Percentiles rank a stretch among this genome's conserved stretches.
These are phyloP conservation scores for Columbina picui DNA, from an alignment of 2,113 vertebrate species.

Conservation along the genomic window DNA sequence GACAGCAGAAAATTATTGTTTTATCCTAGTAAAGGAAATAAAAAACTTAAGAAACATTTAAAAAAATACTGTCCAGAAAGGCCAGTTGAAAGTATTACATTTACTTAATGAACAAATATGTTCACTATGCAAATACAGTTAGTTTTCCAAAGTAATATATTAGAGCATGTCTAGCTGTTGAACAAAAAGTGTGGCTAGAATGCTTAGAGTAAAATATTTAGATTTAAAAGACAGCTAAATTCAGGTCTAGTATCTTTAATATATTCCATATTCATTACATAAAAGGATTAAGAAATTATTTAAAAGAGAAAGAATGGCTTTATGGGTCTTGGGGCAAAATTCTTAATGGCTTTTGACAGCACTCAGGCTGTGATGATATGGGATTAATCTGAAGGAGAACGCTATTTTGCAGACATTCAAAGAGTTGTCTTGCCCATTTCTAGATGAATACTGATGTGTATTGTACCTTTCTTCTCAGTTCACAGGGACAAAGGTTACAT, in stretches of 20 bases:
- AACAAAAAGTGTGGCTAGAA: not conserved
- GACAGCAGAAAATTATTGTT: not conserved
- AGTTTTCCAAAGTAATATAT: not conserved
- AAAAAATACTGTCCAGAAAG: not conserved
- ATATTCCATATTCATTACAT: not conserved
- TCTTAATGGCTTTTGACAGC: not conserved
- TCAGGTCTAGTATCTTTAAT: not conserved
- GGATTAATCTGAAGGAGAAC: not conserved
- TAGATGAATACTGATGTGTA: not conserved
- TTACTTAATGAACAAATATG: not conserved
- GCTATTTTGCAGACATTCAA: not conserved
- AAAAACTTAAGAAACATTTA: not conserved
- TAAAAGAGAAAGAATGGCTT: not conserved
- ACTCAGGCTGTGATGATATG: not conserved
- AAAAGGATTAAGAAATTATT: not conserved
- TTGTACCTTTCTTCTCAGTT: slow-evolving; percentile 2
- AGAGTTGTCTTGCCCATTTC: slow-evolving; percentile 16
- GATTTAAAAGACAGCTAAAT: not conserved
- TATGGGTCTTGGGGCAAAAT: not conserved
- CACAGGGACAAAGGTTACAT: not conserved
- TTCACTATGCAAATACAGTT: not conserved
- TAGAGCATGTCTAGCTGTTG: not conserved
- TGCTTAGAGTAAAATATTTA: not conserved
- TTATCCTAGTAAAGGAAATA: not conserved
- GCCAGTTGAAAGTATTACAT: not conserved